Percentiles rank a stretch among this genome's conserved stretches.
Conservation (phyloP, 1,140 invertebrate species). For the Aphaenogaster floridana region DNA sequence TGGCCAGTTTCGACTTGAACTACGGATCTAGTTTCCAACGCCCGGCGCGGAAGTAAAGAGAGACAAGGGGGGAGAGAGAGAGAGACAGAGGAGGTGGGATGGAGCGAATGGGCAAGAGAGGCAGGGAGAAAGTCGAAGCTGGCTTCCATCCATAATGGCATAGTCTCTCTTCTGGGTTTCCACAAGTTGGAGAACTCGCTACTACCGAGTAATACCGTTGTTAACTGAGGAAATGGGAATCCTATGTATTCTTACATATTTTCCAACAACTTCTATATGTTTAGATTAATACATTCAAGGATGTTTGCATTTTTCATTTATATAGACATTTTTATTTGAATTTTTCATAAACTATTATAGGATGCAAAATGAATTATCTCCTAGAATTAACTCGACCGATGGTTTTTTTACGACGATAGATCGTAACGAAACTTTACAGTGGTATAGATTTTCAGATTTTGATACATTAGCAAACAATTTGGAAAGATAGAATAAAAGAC, state of each 20-base stretch:
- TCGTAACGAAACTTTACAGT: too few relatives aligned
- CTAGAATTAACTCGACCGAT: neutral
- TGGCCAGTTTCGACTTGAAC: conserved; percentile 70
- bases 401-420: neutral
- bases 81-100: neutral
- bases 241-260: neutral
- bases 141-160: conserved; percentile 41
- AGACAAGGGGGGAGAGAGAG: neutral
- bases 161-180: conserved; percentile 39
- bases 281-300: neutral
- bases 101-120: conserved; percentile 10
- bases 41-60: conserved; percentile 36
- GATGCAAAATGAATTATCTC: neutral
- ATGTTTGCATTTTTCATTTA: neutral
- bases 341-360: neutral
- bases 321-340: neutral
- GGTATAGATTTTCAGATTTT: neutral
- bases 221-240: neutral
- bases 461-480: neutral
- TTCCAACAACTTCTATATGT: neutral
- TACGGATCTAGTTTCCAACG: conserved; percentile 73
- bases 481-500: neutral
- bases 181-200: conserved; percentile 44
- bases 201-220: neutral
- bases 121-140: conserved; percentile 38